Evolutionary conservation across 2,888 invertebrate species (phyloP), one percentile per base, ranked within the genome.

Genomic region (Nomada fabriciana): DNA sequence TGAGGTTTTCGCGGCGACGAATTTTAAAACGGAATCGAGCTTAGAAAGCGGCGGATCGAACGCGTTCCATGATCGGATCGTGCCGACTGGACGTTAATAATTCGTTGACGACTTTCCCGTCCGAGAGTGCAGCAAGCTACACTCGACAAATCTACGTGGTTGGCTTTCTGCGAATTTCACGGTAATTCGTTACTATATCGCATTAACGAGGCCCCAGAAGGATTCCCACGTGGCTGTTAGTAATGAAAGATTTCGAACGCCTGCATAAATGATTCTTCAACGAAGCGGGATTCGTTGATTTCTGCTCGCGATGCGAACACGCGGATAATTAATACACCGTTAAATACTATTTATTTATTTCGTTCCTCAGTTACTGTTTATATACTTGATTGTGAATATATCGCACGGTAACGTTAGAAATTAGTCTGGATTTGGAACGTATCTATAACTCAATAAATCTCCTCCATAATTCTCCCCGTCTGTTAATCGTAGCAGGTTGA

Each of bases 51-150:
- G 50, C 42, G 29, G 53, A 60, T 79, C 52, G 77, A 76, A 65
- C 79, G 80, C 70, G 78, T 71, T 71, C 80, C 23, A 80, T 36
- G 36, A 36, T 36, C 36, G 36, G 36, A 7, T 53, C 47, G 42
- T 18, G 47, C 47, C 25, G 50, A 47, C 25, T 61, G 65, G 42
- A 71, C 65, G 79, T 80, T 80, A 61, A 71, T 78, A 71, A 80
- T 80, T 78, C 68, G 69, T 82, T 61, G 82, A 71, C 61, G 81
- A 81, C 75, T 75, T 76, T 82, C 82, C 70, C 75, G 67, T 10
- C 10, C 47, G 23, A 29, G 63, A 25, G 70, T n/a, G n/a, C 29
- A n/a, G 43, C 23, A 55, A 55, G 47, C 47, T 43, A 15, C 61
- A 18, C 61, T 25, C 47, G 43, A 47, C 7, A n/a, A 64, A 18